Evolutionary conservation across 2,113 vertebrate species (phyloP).

Genomic region (Thryonomys swinderianus): DNA sequence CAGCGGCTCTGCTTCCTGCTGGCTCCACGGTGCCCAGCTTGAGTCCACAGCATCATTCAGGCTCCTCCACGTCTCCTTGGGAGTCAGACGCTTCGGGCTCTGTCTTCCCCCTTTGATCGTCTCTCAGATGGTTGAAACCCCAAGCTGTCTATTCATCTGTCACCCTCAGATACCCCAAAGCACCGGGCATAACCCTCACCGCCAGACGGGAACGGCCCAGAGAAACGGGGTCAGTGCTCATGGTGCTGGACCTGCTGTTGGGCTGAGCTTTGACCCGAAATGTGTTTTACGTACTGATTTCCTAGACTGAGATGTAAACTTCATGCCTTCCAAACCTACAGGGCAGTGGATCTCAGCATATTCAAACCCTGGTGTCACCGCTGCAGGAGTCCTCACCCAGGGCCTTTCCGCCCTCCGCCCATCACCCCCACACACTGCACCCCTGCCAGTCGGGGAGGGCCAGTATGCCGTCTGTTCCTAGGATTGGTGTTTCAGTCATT

Average conservation of each 20-base stretch:
- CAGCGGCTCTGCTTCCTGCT: too few species aligned
- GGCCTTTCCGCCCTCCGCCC: not conserved
- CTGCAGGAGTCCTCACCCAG: not conserved
- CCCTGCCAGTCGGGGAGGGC: too few species aligned
- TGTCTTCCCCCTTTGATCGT: not conserved
- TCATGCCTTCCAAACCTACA: not conserved
- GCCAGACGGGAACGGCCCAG: not conserved
- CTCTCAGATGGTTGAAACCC: not conserved
- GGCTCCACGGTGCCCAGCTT: not conserved
- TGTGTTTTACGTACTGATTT: not conserved
- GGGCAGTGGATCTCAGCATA: not conserved
- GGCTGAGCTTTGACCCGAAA: not conserved
- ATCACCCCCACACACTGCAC: too few species aligned
- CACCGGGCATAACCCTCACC: not conserved
- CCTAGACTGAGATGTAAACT: not conserved
- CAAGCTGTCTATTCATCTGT: not conserved
- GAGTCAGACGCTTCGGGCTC: accelerated
- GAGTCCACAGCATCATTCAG: too few species aligned
- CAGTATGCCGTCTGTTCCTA: not conserved
- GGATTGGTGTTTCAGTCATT: too few species aligned
- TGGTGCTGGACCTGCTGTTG: not conserved
- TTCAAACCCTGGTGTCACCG: not conserved
- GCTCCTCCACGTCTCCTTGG: accelerated
- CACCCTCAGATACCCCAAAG: not conserved
- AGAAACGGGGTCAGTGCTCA: not conserved